phyloP scores from a whole-genome alignment of 2,113 vertebrate genomes.

The Columba janthina region DNA sequence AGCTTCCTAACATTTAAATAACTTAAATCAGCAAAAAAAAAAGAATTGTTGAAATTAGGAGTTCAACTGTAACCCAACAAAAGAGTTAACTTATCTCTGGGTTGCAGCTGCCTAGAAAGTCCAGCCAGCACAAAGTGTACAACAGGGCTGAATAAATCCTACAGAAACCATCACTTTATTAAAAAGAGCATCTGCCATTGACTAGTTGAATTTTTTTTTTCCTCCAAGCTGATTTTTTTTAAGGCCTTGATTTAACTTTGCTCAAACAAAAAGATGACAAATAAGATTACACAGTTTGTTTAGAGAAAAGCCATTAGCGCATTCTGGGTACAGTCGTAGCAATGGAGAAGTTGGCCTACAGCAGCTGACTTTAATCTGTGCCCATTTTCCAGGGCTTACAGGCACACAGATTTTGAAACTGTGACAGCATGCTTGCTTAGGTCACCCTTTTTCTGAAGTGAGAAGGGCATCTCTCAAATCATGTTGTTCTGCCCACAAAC shows the following conservation, averaged over 20 bases:
- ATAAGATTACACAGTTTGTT: neutral
- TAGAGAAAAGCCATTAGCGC: neutral
- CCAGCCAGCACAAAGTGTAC: neutral
- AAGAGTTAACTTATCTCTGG: conserved; percentile 24
- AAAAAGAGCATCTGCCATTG: neutral
- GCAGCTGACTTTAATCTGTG: conserved; percentile 4
- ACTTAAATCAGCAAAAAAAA: neutral
- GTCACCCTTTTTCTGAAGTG: neutral
- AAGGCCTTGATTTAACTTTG: neutral
- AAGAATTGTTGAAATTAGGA: neutral
- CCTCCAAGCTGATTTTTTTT: neutral
- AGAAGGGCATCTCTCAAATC: conserved; percentile 23
- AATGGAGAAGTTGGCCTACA: neutral
- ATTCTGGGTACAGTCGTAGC: neutral
- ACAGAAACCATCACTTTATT: neutral
- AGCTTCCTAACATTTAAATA: neutral
- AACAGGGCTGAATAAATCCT: neutral
- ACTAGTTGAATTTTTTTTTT: neutral
- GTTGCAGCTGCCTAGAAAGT: conserved; percentile 12
- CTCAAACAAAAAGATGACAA: neutral
- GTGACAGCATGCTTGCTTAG: neutral
- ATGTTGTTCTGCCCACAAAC: neutral
- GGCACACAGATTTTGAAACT: neutral
- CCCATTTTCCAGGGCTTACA: neutral
- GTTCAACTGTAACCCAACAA: neutral